Evolutionary conservation across 2,888 invertebrate genomes (phyloP).

Genomic region (Emmelina monodactyla): DNA sequence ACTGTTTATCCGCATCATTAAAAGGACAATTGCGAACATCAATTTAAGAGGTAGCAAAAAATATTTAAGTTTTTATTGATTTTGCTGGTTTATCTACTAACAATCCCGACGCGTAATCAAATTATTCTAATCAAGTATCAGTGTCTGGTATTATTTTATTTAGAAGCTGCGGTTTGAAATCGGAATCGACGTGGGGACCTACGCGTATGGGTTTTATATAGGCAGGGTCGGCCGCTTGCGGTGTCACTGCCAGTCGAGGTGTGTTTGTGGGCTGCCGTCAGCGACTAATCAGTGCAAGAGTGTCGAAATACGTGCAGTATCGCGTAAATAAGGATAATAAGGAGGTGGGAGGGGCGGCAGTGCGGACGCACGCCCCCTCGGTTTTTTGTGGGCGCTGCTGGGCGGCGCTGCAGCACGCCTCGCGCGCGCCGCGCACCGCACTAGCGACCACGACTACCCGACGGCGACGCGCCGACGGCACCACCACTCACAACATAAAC

Average conservation of each 20-base stretch:
- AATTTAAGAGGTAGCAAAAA: no score
- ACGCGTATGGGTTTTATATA: conserved; percentile 58
- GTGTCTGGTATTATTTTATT: no score
- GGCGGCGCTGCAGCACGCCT: conserved; percentile 56
- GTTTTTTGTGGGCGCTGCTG: conserved; percentile 55
- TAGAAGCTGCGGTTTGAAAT: no score
- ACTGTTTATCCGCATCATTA: no score
- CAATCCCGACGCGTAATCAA: no score
- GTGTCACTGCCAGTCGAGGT: conserved; percentile 57
- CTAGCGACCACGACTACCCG: conserved; percentile 38
- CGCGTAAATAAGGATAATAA: conserved; percentile 60
- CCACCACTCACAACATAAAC: conserved; percentile 33
- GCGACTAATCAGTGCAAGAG: conserved; percentile 29
- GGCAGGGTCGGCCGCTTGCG: conserved; percentile 44
- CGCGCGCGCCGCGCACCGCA: conserved; percentile 48
- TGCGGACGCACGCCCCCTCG: conserved; percentile 50
- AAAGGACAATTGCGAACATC: no score
- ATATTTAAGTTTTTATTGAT: no score
- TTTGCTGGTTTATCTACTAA: no score
- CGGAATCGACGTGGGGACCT: no score
- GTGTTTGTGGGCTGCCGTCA: conserved; percentile 46
- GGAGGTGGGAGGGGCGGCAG: conserved; percentile 54
- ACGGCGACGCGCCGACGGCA: conserved; percentile 43
- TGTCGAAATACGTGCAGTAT: conserved; percentile 17
- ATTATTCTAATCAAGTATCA: no score